Conservation (phyloP, 2,888 invertebrate genomes). For the Pollenia amentaria region DNA sequence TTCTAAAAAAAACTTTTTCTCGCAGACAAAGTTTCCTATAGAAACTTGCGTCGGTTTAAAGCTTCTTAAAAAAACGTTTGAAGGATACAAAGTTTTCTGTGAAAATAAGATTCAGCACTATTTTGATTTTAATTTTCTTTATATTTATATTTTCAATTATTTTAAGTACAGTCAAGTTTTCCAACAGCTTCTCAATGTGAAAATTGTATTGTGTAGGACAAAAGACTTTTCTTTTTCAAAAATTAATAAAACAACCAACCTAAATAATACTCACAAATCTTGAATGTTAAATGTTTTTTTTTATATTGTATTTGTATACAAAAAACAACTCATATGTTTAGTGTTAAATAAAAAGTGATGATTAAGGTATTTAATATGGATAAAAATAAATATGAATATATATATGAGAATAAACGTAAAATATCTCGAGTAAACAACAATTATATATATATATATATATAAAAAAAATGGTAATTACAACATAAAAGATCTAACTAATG, state of each 20-base stretch:
- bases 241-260: background rate
- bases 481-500: constrained; percentile 49
- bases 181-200: no score
- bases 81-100: no score
- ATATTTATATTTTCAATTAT: no score
- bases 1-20: no score
- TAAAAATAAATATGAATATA: constrained; percentile 20
- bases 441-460: constrained; percentile 1
- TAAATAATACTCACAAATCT: background rate
- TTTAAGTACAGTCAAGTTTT: no score
- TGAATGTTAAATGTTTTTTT: background rate
- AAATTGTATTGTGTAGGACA: background rate
- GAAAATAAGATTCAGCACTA: no score
- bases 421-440: constrained; percentile 43
- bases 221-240: background rate
- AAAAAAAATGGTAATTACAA: constrained; percentile 39
- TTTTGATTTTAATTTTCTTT: no score
- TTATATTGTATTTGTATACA: background rate
- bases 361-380: constrained; percentile 8
- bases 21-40: no score
- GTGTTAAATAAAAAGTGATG: background rate
- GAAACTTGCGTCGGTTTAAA: no score
- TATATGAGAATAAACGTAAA: constrained; percentile 37
- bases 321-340: background rate
- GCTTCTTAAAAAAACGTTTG: no score